Percentiles rank a stretch among this genome's conserved stretches.
Evolutionary conservation across 2,113 vertebrate genomes (phyloP).

Genomic region (Perccottus glenii): DNA sequence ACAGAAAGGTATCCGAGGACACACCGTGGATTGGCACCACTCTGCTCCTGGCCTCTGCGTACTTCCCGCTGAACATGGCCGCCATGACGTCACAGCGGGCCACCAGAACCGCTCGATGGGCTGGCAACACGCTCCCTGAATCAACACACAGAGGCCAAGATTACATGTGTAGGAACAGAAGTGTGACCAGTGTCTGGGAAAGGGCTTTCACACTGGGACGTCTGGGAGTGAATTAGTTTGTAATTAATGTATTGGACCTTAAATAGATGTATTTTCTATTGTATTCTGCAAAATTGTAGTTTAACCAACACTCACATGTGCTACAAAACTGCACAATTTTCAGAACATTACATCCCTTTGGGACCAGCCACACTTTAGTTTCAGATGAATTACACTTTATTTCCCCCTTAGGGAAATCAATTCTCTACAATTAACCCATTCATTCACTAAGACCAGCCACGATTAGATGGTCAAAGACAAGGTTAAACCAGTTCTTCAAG

Average conservation of each 20-base stretch:
- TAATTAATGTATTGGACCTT: not conserved
- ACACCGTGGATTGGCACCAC: constrained; percentile 93
- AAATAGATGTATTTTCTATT: not conserved
- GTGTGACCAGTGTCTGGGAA: not conserved
- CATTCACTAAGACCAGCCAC: too few relatives aligned
- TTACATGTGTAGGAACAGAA: constrained; percentile 7
- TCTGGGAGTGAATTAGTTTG: not conserved
- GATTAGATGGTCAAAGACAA: too few relatives aligned
- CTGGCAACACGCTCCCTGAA: constrained; percentile 87
- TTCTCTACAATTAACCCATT: too few relatives aligned
- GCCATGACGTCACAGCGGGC: constrained; percentile 97
- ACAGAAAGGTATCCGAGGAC: constrained; percentile 96
- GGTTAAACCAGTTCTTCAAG: too few relatives aligned
- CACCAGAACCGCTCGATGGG: constrained; percentile 92
- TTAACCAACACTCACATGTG: too few relatives aligned
- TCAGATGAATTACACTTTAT: too few relatives aligned
- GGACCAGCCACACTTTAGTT: too few relatives aligned
- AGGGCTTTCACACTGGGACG: constrained; percentile 1
- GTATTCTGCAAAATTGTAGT: too few relatives aligned
- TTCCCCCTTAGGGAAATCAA: too few relatives aligned
- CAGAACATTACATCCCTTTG: too few relatives aligned
- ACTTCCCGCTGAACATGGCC: constrained; percentile 97
- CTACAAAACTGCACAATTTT: too few relatives aligned
- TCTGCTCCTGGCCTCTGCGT: constrained; percentile 89
- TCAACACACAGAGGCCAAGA: constrained; percentile 27